A percentile compares a stretch with the other conserved stretches of the same genome.
Evolutionary conservation across 1,140 invertebrate genomes (phyloP).

Genomic region (Ganaspis sp.): DNA sequence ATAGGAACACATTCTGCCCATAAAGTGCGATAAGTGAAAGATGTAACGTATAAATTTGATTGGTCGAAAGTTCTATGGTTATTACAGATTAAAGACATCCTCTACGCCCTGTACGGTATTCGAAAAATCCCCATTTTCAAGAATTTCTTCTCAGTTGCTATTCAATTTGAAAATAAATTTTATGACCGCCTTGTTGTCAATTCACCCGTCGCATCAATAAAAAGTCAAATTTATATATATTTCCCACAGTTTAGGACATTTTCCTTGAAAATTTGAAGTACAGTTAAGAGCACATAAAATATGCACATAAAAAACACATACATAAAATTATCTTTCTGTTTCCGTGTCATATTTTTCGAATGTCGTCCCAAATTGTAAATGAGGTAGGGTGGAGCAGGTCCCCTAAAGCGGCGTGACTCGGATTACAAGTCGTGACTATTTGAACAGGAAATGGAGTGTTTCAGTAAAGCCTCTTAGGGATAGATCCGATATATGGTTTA

Average conservation of each 20-base stretch:
- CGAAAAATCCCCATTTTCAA: not conserved
- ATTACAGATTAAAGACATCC: slow-evolving; percentile 1
- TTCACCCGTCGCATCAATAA: too few relatives aligned
- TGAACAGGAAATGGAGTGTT: not conserved
- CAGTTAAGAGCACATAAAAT: not conserved
- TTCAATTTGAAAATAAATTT: too few relatives aligned
- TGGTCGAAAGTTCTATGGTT: not conserved
- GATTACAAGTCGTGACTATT: not conserved
- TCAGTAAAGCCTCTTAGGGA: not conserved
- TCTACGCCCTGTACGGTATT: not conserved
- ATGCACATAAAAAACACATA: too few relatives aligned
- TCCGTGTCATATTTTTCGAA: not conserved
- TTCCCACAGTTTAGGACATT: not conserved
- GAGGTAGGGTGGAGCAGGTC: slow-evolving; percentile 4
- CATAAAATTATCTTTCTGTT: not conserved
- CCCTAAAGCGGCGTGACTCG: not conserved
- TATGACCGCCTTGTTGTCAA: too few relatives aligned
- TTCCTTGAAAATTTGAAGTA: not conserved
- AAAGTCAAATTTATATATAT: not conserved
- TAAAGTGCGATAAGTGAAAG: slow-evolving; percentile 21
- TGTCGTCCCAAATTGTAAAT: slow-evolving; percentile 1
- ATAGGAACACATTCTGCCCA: not conserved
- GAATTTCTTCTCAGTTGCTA: not conserved
- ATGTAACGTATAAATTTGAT: slow-evolving; percentile 27
- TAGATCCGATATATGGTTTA: not conserved